Evolutionary conservation across 2,888 invertebrate species (phyloP).

Genomic region (Leptinotarsa peninsularis): DNA sequence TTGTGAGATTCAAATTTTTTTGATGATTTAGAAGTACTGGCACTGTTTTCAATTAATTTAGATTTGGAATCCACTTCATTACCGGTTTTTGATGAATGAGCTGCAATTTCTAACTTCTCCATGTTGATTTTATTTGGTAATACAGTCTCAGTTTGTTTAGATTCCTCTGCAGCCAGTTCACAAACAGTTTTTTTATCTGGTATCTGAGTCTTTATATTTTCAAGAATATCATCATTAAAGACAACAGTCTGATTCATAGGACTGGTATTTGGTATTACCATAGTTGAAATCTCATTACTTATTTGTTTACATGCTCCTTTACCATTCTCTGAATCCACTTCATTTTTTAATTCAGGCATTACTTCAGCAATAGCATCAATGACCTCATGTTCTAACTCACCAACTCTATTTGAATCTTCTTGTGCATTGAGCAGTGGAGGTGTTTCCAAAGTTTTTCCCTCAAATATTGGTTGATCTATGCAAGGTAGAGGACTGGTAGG

Average conservation of each 20-base stretch:
- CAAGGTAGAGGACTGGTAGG: constrained; percentile 66
- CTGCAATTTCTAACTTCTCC: neutral
- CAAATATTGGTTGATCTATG: constrained; percentile 63
- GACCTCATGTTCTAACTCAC: constrained; percentile 18
- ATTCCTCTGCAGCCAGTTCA: neutral
- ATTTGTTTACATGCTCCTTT: neutral
- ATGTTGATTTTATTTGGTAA: neutral
- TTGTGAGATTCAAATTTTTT: constrained; percentile 27
- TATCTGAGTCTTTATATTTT: no score
- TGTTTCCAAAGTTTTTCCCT: constrained; percentile 55
- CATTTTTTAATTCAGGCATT: neutral
- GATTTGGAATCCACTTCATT: neutral
- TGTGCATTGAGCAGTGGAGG: neutral
- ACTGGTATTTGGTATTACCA: neutral
- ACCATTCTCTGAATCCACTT: neutral
- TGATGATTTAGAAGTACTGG: constrained; percentile 12
- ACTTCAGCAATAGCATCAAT: neutral
- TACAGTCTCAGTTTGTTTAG: neutral
- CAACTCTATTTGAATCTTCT: constrained; percentile 3
- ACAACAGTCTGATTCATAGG: no score
- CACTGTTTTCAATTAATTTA: neutral
- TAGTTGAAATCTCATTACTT: neutral
- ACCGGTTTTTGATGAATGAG: neutral
- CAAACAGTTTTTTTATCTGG: no score
- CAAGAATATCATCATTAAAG: no score